Percentiles rank a stretch among this genome's conserved stretches.
Evolutionary conservation across 2,888 invertebrate species (phyloP).

Genomic region (Caenorhabditis sinica): DNA sequence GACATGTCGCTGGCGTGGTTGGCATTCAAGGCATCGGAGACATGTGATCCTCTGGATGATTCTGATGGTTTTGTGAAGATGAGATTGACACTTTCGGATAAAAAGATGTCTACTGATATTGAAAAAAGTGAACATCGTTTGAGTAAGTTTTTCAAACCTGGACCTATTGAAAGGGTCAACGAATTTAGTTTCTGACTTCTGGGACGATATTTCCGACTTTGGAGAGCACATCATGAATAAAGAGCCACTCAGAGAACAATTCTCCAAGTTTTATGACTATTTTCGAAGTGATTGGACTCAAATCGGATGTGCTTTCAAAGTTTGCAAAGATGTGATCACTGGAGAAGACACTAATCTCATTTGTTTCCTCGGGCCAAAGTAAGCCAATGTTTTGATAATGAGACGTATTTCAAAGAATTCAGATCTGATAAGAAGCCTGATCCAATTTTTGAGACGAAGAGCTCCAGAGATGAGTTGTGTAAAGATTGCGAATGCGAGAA

Average conservation of each 20-base stretch:
- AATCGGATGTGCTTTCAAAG: slow-evolving; percentile 31
- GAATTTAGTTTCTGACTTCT: slow-evolving; percentile 12
- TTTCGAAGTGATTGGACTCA: slow-evolving; percentile 29
- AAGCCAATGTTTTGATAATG: background rate
- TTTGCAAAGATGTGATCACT: slow-evolving; percentile 20
- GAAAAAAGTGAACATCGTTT: background rate
- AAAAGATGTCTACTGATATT: background rate
- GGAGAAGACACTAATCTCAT: slow-evolving; percentile 34
- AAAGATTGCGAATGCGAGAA: background rate
- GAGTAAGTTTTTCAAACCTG: background rate
- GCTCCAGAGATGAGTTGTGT: background rate
- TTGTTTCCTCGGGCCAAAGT: slow-evolving; percentile 34
- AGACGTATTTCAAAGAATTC: background rate
- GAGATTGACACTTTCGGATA: slow-evolving; percentile 11
- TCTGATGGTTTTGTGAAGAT: background rate
- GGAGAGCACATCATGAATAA: slow-evolving; percentile 20
- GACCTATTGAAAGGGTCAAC: background rate
- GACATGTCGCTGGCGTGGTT: slow-evolving; percentile 17
- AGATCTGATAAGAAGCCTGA: slow-evolving; percentile 6
- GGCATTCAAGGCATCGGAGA: slow-evolving; percentile 1
- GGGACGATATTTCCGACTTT: background rate
- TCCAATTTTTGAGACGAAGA: background rate
- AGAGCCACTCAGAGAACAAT: background rate
- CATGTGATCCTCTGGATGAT: background rate
- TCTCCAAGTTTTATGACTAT: slow-evolving; percentile 18